These are phyloP conservation scores for Microtus oregoni DNA, from an alignment of 2,113 vertebrate species.

Conservation along the genomic window DNA sequence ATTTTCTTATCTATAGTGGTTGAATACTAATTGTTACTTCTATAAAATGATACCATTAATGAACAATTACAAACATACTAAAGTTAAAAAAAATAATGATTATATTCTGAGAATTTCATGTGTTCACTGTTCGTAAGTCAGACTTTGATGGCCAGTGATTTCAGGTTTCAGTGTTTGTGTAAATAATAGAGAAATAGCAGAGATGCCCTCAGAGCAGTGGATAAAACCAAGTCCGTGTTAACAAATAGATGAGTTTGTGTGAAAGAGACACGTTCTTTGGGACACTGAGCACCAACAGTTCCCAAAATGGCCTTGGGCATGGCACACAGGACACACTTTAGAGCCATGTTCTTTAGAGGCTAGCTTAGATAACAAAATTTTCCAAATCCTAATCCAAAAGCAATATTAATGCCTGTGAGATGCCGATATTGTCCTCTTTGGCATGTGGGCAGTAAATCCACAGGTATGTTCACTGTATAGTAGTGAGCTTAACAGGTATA, in stretches of 20 bases:
- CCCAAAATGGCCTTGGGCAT: background rate
- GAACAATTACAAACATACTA: background rate
- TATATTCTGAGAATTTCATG: background rate
- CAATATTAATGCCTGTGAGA: background rate
- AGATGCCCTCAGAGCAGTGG: background rate
- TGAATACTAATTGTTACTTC: background rate
- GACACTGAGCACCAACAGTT: background rate
- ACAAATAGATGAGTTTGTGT: background rate
- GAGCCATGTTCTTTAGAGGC: background rate
- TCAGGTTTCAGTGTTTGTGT: conserved; percentile 14
- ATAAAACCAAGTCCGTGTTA: background rate
- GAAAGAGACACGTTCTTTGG: background rate
- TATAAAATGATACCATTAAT: conserved; percentile 18
- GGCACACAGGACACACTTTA: too few relatives aligned
- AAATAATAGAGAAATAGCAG: background rate
- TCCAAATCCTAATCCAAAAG: background rate
- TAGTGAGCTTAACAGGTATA: too few relatives aligned
- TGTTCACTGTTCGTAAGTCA: background rate
- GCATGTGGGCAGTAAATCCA: background rate
- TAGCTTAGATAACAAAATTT: background rate
- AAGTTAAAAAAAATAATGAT: conserved; percentile 34
- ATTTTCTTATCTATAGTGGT: background rate
- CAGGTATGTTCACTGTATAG: background rate
- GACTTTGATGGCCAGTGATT: background rate
- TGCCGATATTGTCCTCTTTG: background rate